Percentiles rank a stretch among this genome's conserved stretches.
phyloP scores from a whole-genome alignment of 2,888 invertebrate species.

The Xanthorhoe spadicearia region DNA sequence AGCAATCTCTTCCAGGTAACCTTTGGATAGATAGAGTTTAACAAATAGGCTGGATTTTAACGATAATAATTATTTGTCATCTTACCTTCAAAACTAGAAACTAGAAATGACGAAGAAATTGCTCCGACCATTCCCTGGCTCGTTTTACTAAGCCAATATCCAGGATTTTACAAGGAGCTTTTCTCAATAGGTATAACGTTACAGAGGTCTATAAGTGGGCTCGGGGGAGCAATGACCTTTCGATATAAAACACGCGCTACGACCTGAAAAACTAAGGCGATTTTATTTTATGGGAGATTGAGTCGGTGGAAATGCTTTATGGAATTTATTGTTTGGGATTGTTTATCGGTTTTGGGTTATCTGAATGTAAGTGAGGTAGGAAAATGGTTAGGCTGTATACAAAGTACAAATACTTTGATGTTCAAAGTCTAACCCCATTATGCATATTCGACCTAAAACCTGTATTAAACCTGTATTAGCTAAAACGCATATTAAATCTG shows the following conservation, averaged over 20 bases:
- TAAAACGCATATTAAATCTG: too few relatives aligned
- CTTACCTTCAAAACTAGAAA: neutral
- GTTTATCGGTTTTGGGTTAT: constrained; percentile 17
- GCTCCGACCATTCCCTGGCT: too few relatives aligned
- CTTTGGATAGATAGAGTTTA: too few relatives aligned
- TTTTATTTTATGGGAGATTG: constrained; percentile 42
- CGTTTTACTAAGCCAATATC: neutral
- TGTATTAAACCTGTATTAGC: too few relatives aligned
- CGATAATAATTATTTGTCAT: too few relatives aligned
- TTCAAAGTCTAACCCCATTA: too few relatives aligned
- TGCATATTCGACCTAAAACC: too few relatives aligned
- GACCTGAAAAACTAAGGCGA: constrained; percentile 47
- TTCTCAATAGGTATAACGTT: constrained; percentile 41
- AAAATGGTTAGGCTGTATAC: neutral
- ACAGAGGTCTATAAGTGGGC: constrained; percentile 55
- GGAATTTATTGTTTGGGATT: constrained; percentile 34
- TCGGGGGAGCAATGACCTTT: constrained; percentile 60
- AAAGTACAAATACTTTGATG: too few relatives aligned
- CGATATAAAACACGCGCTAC: constrained; percentile 67
- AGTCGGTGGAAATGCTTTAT: constrained; percentile 35
- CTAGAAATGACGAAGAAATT: too few relatives aligned
- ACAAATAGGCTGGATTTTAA: too few relatives aligned
- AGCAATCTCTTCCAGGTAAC: too few relatives aligned
- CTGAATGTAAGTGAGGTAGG: constrained; percentile 6
- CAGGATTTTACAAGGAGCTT: neutral